These are phyloP conservation scores for Hypocryptadius cinnamomeus DNA, from an alignment of 2,113 vertebrate genomes.

Conservation along the genomic window DNA sequence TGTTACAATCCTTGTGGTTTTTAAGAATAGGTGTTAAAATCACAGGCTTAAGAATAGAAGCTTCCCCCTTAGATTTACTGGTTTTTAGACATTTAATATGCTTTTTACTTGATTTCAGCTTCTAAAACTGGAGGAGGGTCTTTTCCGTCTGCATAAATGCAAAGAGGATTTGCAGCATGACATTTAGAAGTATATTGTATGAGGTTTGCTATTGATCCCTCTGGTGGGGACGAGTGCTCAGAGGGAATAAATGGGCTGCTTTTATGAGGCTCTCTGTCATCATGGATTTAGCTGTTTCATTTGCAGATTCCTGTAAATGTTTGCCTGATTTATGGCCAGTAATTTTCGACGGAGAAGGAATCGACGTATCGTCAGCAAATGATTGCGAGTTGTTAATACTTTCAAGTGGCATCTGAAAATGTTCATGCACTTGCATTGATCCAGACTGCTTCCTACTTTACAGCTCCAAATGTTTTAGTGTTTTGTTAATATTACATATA, in stretches of 20 bases:
- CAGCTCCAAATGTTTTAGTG: slow-evolving; percentile 19
- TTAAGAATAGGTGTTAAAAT: not conserved
- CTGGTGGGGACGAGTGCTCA: slow-evolving; percentile 68
- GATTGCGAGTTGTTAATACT: slow-evolving; percentile 72
- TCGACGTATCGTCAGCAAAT: slow-evolving; percentile 65
- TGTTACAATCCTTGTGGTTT: not conserved
- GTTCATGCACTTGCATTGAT: slow-evolving; percentile 74
- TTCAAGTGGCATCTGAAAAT: slow-evolving; percentile 69
- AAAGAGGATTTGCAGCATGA: slow-evolving; percentile 66
- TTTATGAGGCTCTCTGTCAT: slow-evolving; percentile 82
- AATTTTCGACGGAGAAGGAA: slow-evolving; percentile 70
- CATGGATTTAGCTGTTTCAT: slow-evolving; percentile 84
- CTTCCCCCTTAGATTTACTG: not conserved
- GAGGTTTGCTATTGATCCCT: slow-evolving; percentile 77
- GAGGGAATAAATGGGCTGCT: slow-evolving; percentile 71
- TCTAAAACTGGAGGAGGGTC: slow-evolving; percentile 36
- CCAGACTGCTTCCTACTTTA: slow-evolving; percentile 19
- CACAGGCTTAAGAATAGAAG: not conserved
- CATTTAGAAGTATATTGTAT: slow-evolving; percentile 74
- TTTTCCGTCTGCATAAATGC: slow-evolving; percentile 63
- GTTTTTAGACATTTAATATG: slow-evolving; percentile 20
- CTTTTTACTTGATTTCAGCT: slow-evolving; percentile 23
- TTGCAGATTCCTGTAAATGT: slow-evolving; percentile 83
- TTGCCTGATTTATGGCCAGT: slow-evolving; percentile 82
- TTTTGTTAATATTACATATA: slow-evolving; percentile 10